A percentile compares a stretch with the other conserved stretches of the same genome.
Conservation (phyloP, 1,140 invertebrate species). For the Drosophila pectinifera region DNA sequence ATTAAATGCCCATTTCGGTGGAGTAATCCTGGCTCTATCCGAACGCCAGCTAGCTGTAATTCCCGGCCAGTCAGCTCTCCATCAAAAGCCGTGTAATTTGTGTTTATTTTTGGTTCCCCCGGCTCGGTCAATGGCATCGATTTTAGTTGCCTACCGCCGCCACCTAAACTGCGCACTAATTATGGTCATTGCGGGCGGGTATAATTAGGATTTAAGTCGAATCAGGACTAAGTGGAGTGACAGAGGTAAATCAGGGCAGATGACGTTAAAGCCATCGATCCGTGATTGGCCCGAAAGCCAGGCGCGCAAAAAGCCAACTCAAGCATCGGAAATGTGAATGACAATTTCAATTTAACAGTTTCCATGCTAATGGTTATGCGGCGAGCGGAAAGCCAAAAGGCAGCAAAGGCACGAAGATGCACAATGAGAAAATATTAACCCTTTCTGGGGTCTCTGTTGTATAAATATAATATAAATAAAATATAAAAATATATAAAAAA, state of each 20-base stretch:
- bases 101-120: constrained; percentile 64
- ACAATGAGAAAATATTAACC: not conserved
- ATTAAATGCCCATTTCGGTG: constrained; percentile 63
- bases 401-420: constrained; percentile 14
- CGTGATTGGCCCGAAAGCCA: constrained; percentile 41
- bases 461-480: not conserved
- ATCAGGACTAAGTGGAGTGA: constrained; percentile 38
- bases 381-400: constrained; percentile 13
- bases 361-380: constrained; percentile 75
- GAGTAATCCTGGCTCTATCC: constrained; percentile 4
- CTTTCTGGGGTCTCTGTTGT: not conserved
- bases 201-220: constrained; percentile 45
- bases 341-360: constrained; percentile 83
- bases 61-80: constrained; percentile 16
- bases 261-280: constrained; percentile 69
- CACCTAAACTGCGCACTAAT: constrained; percentile 46
- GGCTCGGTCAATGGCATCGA: constrained; percentile 46
- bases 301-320: constrained; percentile 52
- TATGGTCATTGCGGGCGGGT: constrained; percentile 51
- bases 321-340: constrained; percentile 76
- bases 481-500: not conserved
- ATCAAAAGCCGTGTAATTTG: constrained; percentile 53
- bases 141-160: constrained; percentile 25
- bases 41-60: not conserved
- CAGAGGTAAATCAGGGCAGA: constrained; percentile 43